Percentiles rank a stretch among this genome's conserved stretches.
phyloP scores from a whole-genome alignment of 1,140 invertebrate species.

The Popillia japonica region DNA sequence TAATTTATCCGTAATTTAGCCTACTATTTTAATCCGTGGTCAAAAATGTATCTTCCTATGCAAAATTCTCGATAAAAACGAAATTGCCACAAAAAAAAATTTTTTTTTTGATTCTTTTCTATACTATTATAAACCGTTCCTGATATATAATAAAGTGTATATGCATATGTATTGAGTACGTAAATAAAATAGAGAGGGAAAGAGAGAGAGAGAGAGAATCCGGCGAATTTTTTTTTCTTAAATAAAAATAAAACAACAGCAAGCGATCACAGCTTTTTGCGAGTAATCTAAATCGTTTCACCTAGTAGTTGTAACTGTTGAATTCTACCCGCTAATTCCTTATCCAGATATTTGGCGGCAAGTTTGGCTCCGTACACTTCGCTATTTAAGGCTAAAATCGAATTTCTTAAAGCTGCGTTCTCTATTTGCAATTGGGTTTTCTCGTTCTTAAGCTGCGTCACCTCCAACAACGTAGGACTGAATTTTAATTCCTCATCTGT shows the following conservation, averaged over 20 bases:
- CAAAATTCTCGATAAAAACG: background rate
- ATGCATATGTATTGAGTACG: background rate
- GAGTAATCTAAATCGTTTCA: conserved; percentile 30
- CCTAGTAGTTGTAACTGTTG: conserved; percentile 85
- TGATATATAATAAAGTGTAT: no score
- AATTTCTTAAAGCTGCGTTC: conserved; percentile 74
- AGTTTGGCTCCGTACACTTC: conserved; percentile 85
- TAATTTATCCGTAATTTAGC: no score
- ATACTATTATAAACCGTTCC: no score
- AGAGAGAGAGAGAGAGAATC: background rate
- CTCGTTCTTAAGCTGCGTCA: conserved; percentile 68
- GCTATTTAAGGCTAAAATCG: conserved; percentile 76
- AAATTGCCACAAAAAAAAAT: no score
- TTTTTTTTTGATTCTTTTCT: no score
- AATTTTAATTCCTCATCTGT: conserved; percentile 54
- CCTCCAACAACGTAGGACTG: conserved; percentile 57
- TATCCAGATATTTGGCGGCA: conserved; percentile 86
- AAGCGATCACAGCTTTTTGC: background rate
- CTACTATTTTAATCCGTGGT: no score
- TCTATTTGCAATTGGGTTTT: conserved; percentile 73
- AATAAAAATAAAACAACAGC: background rate
- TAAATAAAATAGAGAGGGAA: conserved; percentile 26
- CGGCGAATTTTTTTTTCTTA: background rate
- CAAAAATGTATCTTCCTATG: no score
- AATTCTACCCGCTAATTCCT: conserved; percentile 86